Percentiles rank a stretch among this genome's conserved stretches.
Evolutionary conservation across 2,113 vertebrate genomes (phyloP).

Genomic region (Brachypodius melanocephalos): DNA sequence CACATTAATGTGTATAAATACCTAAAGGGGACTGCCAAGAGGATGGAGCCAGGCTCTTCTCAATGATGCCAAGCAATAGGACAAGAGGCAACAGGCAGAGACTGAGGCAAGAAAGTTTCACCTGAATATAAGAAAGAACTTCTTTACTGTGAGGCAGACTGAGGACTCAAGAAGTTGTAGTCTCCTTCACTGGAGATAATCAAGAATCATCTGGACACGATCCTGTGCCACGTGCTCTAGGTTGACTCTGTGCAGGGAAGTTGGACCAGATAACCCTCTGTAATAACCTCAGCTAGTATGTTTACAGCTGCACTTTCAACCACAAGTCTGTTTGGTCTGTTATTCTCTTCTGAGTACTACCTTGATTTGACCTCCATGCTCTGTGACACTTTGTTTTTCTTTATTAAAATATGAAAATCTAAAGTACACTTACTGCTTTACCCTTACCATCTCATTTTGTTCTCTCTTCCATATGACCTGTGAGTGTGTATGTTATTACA

Average conservation of each 20-base stretch:
- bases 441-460: constrained; percentile 14
- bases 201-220: not conserved
- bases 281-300: not conserved
- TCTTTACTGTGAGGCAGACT: not conserved
- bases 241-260: not conserved
- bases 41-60: not conserved
- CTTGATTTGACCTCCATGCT: not conserved
- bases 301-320: not conserved
- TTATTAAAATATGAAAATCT: not conserved
- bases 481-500: not conserved
- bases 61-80: not conserved
- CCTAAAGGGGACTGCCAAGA: not conserved
- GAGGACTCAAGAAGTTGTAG: not conserved
- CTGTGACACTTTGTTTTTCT: not conserved
- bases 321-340: not conserved
- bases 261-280: not conserved
- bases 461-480: not conserved
- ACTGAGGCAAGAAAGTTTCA: not conserved
- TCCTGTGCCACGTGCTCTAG: not conserved
- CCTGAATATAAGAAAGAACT: not conserved
- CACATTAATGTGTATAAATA: not conserved
- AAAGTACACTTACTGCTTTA: not conserved
- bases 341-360: not conserved
- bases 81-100: not conserved
- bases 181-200: not conserved